These are phyloP conservation scores for Hydropotes inermis DNA, from an alignment of 2,113 vertebrate species.

Conservation along the genomic window DNA sequence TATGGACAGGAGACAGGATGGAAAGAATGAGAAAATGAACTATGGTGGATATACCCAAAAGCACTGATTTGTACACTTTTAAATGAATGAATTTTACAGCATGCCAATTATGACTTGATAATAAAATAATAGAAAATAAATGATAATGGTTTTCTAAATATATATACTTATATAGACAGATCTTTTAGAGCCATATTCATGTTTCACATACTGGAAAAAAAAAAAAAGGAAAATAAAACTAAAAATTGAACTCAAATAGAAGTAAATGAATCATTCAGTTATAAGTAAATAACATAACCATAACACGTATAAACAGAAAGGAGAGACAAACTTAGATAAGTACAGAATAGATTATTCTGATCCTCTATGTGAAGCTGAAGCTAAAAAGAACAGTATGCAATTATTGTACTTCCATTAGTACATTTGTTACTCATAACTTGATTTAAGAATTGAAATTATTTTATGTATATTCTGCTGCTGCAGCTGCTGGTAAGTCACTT, in stretches of 20 bases:
- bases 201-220: not conserved
- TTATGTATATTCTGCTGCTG: not conserved
- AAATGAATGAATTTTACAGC: not conserved
- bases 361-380: not conserved
- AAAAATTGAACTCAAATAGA: not conserved
- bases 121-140: not conserved
- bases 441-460: not conserved
- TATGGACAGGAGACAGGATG: not conserved
- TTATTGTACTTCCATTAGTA: not conserved
- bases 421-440: not conserved
- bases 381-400: not conserved
- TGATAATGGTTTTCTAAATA: not conserved
- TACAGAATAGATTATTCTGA: not conserved
- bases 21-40: not conserved
- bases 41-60: not conserved
- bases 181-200: not conserved
- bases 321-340: not conserved
- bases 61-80: not conserved
- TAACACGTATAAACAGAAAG: not conserved
- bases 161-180: not conserved
- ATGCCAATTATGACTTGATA: not conserved
- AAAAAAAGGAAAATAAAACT: not conserved
- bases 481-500: no score
- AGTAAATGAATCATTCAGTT: not conserved
- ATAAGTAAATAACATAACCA: not conserved